Conservation (phyloP, 2,888 invertebrate species). For the Gibbula magus region DNA sequence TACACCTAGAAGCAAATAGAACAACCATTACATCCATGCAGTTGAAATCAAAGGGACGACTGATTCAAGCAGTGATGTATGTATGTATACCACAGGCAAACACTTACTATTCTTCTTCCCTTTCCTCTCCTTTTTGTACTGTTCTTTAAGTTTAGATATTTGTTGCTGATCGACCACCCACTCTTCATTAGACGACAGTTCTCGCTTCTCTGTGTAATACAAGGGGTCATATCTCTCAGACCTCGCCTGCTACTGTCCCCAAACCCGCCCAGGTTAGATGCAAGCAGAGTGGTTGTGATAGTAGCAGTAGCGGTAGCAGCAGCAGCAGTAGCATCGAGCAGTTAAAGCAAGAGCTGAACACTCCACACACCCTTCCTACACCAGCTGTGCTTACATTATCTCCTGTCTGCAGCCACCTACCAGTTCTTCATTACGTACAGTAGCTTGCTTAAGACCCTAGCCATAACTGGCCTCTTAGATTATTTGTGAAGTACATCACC, state of each 20-base stretch:
- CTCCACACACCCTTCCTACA: too few species aligned
- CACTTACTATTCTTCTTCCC: slow-evolving; percentile 72
- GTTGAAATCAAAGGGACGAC: background rate
- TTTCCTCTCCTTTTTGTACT: slow-evolving; percentile 75
- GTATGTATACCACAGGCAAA: slow-evolving; percentile 1
- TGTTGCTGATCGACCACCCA: slow-evolving; percentile 75
- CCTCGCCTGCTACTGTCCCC: background rate
- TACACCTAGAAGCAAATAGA: slow-evolving; percentile 4
- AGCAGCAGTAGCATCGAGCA: background rate
- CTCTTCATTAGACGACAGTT: slow-evolving; percentile 68
- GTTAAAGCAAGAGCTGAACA: too few species aligned
- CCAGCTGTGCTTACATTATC: too few species aligned
- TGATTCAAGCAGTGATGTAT: background rate
- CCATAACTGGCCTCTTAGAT: too few species aligned
- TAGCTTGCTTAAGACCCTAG: too few species aligned
- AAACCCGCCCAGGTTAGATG: background rate
- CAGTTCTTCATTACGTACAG: too few species aligned
- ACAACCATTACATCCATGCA: background rate
- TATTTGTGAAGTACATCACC: too few species aligned
- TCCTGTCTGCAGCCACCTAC: too few species aligned
- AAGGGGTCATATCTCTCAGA: slow-evolving; percentile 27
- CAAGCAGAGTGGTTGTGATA: background rate
- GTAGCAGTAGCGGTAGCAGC: background rate
- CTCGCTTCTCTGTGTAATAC: slow-evolving; percentile 68
- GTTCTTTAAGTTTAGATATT: slow-evolving; percentile 76